These are phyloP conservation scores for Therioaphis trifolii DNA, from an alignment of 2,888 invertebrate genomes.

Conservation along the genomic window DNA sequence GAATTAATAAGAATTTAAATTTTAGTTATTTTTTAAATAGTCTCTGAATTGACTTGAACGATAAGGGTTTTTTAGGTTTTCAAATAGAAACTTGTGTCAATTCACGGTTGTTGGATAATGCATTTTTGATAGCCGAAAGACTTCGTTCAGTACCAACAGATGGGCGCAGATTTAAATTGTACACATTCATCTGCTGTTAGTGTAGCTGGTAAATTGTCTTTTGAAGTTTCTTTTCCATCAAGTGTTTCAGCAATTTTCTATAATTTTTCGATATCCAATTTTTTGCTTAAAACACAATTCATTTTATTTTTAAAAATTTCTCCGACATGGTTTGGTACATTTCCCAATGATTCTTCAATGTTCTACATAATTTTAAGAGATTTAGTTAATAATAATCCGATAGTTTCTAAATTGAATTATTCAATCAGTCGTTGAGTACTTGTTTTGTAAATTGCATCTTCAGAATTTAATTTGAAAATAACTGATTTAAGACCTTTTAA, in stretches of 20 bases:
- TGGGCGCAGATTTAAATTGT: too few species aligned
- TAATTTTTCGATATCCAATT: background rate
- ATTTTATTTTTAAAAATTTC: slow-evolving; percentile 29
- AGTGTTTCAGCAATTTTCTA: background rate
- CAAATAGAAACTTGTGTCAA: slow-evolving; percentile 3
- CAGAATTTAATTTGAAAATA: slow-evolving; percentile 56
- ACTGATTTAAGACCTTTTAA: too few species aligned
- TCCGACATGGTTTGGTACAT: slow-evolving; percentile 15
- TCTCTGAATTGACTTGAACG: slow-evolving; percentile 12
- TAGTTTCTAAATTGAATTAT: slow-evolving; percentile 33
- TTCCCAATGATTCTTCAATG: slow-evolving; percentile 6
- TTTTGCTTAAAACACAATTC: background rate
- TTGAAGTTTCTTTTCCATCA: too few species aligned
- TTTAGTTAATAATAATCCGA: slow-evolving; percentile 1
- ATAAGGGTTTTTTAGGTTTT: slow-evolving; percentile 12
- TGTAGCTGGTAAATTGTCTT: too few species aligned
- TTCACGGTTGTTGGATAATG: slow-evolving; percentile 9
- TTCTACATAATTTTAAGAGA: slow-evolving; percentile 28
- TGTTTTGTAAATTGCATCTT: background rate
- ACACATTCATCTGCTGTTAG: too few species aligned
- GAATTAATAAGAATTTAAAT: too few species aligned
- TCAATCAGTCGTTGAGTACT: background rate
- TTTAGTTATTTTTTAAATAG: background rate
- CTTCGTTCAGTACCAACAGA: background rate
- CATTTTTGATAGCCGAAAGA: background rate